phyloP scores from a whole-genome alignment of 1,140 invertebrate genomes.

The Aethina tumida region DNA sequence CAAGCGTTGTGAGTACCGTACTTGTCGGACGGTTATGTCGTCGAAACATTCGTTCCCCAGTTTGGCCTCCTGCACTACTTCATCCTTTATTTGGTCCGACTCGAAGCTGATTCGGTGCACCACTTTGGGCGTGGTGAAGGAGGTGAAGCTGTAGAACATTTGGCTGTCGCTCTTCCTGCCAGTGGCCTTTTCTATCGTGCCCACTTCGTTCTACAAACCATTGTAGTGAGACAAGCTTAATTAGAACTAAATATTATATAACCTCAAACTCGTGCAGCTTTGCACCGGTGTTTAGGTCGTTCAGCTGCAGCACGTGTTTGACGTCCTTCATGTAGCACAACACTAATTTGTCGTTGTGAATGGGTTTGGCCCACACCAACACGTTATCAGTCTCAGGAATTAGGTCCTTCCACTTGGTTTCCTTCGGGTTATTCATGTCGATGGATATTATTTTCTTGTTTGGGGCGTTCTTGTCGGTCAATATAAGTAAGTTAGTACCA shows the following conservation, averaged over 20 bases:
- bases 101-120: constrained; percentile 83
- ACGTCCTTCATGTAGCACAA: constrained; percentile 91
- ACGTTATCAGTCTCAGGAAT: constrained; percentile 81
- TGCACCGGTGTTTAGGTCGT: constrained; percentile 64
- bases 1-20: no score
- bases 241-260: no score
- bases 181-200: constrained; percentile 73
- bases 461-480: constrained; percentile 89
- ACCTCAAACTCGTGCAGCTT: constrained; percentile 64
- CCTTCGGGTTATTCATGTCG: constrained; percentile 67
- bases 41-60: no score
- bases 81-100: constrained; percentile 50
- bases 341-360: constrained; percentile 80
- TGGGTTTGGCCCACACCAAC: constrained; percentile 76
- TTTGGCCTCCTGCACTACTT: constrained; percentile 67
- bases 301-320: constrained; percentile 81
- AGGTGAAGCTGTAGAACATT: constrained; percentile 90
- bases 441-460: constrained; percentile 87
- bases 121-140: constrained; percentile 83
- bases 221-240: no score
- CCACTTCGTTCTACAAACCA: no score
- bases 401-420: constrained; percentile 78
- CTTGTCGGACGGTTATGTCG: no score
- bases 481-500: constrained; percentile 72
- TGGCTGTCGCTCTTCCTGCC: constrained; percentile 79